phyloP scores from a whole-genome alignment of 2,113 vertebrate genomes.

The Hippocampus comes region DNA sequence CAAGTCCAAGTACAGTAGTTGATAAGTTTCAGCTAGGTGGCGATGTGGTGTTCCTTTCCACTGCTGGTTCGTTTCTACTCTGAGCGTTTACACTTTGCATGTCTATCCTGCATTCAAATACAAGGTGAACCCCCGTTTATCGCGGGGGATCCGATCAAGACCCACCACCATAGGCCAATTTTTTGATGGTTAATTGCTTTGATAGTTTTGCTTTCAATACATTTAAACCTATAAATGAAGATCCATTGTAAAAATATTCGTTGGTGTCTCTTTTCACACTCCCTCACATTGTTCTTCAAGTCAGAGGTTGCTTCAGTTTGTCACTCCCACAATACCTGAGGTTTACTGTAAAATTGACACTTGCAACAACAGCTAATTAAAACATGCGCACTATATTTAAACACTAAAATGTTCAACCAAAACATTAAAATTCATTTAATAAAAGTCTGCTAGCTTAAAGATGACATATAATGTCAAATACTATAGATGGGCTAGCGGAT shows the following conservation, averaged over 20 bases:
- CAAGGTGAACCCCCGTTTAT: background rate
- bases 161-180: too few relatives aligned
- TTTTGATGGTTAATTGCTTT: too few relatives aligned
- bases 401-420: too few relatives aligned
- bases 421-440: too few relatives aligned
- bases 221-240: background rate
- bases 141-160: background rate
- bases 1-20: background rate
- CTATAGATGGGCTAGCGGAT: too few relatives aligned
- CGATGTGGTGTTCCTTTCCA: slow-evolving; percentile 39
- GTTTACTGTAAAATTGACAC: background rate
- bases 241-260: background rate
- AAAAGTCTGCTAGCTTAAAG: too few relatives aligned
- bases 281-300: background rate
- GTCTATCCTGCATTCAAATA: background rate
- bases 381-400: background rate
- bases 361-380: background rate
- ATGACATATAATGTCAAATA: too few relatives aligned
- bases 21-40: slow-evolving; percentile 54
- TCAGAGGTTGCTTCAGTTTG: background rate
- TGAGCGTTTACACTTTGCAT: too few relatives aligned
- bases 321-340: too few relatives aligned
- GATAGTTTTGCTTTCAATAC: too few relatives aligned
- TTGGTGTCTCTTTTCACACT: background rate
- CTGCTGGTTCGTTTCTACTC: background rate